A percentile compares a stretch with the other conserved stretches of the same genome.
phyloP scores from a whole-genome alignment of 2,113 vertebrate species.

The Cyprinodon brontotheroides region DNA sequence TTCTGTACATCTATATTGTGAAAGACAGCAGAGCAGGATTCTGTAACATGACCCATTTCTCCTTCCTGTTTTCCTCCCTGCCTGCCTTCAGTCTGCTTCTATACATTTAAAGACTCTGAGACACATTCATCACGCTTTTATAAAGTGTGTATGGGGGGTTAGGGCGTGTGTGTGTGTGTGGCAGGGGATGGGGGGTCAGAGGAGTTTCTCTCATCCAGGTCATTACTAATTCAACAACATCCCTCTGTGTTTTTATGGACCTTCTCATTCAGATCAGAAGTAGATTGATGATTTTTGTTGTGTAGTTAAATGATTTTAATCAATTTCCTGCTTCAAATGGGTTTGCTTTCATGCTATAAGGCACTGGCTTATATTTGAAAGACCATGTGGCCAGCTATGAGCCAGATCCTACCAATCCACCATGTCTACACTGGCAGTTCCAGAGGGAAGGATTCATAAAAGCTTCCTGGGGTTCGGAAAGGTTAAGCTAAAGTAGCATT shows the following conservation, averaged over 20 bases:
- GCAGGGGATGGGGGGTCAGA: neutral
- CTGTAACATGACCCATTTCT: slow-evolving; percentile 34
- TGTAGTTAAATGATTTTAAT: too few species aligned
- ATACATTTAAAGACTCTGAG: slow-evolving; percentile 10
- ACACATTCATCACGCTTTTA: slow-evolving; percentile 23
- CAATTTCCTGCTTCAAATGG: too few species aligned
- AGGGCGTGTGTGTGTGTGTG: slow-evolving; percentile 5
- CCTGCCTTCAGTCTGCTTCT: neutral
- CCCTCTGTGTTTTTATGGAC: slow-evolving; percentile 16
- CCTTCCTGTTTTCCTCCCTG: slow-evolving; percentile 3
- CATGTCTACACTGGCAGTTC: too few species aligned
- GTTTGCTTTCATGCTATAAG: too few species aligned
- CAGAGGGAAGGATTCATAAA: too few species aligned
- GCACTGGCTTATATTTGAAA: too few species aligned
- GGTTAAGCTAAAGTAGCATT: too few species aligned
- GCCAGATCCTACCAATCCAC: too few species aligned
- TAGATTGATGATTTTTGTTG: neutral
- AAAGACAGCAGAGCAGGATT: slow-evolving; percentile 18
- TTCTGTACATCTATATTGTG: neutral
- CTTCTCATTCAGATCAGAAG: neutral
- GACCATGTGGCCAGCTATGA: too few species aligned
- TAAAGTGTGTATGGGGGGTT: neutral
- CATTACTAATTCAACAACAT: slow-evolving; percentile 61
- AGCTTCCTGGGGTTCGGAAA: too few species aligned
- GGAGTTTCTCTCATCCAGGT: slow-evolving; percentile 16